Percentiles rank a stretch among this genome's conserved stretches.
Evolutionary conservation across 2,113 vertebrate species (phyloP).

Genomic region (Todiramphus chloris): DNA sequence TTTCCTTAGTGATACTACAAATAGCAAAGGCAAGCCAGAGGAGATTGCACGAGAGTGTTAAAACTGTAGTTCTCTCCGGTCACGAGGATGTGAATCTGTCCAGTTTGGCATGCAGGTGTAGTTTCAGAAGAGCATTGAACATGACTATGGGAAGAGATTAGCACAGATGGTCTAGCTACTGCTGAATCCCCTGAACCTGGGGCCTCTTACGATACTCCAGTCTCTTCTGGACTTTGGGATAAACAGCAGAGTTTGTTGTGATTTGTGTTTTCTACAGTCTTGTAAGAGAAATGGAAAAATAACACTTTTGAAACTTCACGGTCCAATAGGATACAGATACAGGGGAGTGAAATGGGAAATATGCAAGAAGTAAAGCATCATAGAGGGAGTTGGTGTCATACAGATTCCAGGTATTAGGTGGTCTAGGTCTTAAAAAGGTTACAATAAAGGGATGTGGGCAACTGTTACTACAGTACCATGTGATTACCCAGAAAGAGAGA

Average conservation of each 20-base stretch:
- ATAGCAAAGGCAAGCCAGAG: slow-evolving; percentile 25
- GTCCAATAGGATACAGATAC: neutral
- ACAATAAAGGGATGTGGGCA: neutral
- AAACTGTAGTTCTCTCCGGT: neutral
- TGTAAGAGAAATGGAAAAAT: neutral
- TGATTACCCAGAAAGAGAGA: neutral
- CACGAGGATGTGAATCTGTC: neutral
- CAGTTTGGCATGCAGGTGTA: slow-evolving; percentile 7
- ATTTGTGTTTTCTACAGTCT: neutral
- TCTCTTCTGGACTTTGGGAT: neutral
- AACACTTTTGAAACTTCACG: neutral
- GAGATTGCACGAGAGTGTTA: neutral
- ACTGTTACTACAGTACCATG: neutral
- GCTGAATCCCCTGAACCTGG: neutral
- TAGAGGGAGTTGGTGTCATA: neutral
- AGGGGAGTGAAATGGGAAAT: neutral
- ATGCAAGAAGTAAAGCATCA: neutral
- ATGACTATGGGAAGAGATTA: neutral
- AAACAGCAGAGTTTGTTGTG: neutral
- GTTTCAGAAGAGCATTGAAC: slow-evolving; percentile 17
- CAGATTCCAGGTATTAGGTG: neutral
- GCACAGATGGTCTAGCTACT: neutral
- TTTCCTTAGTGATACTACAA: slow-evolving; percentile 54
- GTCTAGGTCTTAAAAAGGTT: neutral
- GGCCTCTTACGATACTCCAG: neutral